Evolutionary conservation across 2,888 invertebrate species (phyloP).

Genomic region (Drosophila conformis): DNA sequence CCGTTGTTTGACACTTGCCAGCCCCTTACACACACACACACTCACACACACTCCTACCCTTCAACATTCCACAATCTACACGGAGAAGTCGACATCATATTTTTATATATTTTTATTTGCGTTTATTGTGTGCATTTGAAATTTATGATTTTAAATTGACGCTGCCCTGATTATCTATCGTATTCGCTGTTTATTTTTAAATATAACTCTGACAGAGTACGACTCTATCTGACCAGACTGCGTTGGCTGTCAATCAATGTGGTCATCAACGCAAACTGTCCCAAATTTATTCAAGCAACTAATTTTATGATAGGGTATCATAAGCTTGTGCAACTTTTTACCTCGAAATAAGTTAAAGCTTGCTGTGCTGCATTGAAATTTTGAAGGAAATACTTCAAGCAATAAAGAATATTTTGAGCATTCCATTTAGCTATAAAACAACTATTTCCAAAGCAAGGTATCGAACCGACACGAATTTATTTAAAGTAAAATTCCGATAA

Average conservation of each 20-base stretch:
- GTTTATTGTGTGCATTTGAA: slow-evolving; percentile 38
- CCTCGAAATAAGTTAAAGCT: background rate
- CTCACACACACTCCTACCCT: background rate
- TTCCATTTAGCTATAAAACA: background rate
- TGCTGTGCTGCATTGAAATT: background rate
- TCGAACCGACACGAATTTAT: background rate
- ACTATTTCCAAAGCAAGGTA: background rate
- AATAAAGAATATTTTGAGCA: background rate
- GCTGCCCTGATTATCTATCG: slow-evolving; percentile 45
- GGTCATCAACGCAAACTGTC: slow-evolving; percentile 10
- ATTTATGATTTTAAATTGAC: slow-evolving; percentile 59
- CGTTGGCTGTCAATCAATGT: slow-evolving; percentile 37
- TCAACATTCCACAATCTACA: slow-evolving; percentile 14
- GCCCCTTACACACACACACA: slow-evolving; percentile 30
- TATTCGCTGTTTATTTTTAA: slow-evolving; percentile 34
- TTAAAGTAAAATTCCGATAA: background rate
- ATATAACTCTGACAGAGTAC: slow-evolving; percentile 58
- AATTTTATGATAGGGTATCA: background rate
- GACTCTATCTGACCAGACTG: slow-evolving; percentile 29
- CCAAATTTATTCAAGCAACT: slow-evolving; percentile 9
- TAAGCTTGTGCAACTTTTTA: background rate
- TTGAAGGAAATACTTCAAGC: background rate
- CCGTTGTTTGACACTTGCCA: slow-evolving; percentile 79
- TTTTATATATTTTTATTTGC: slow-evolving; percentile 24
- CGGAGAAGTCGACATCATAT: slow-evolving; percentile 21